Evolutionary conservation across 2,797 vertebrate genomes (phyloP), one percentile per base, ranked within the genome.

Genomic region (Hyperoplus lanceolatus): DNA sequence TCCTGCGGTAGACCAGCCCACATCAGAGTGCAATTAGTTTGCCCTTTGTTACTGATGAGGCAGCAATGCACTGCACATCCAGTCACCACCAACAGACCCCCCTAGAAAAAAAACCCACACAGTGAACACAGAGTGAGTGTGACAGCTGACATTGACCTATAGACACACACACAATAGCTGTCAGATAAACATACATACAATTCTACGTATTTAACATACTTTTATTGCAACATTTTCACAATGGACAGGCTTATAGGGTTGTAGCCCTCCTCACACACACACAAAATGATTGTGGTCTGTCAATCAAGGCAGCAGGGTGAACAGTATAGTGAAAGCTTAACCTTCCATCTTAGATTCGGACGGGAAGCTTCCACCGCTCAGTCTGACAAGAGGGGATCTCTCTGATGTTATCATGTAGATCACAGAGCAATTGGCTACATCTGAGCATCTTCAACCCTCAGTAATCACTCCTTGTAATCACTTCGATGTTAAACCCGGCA

Each of bases 111-210:
- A 29, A 21, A 21, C 21, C 29, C 29, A 72, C 51, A 21, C 75
- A 57, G 69, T 29, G 74, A 89, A 77, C 68, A 59, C 68, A 75
- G 76, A 87, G 71, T 48, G 21, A 53, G 76, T 76, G 69, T 82
- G 87, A 90, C 87, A 87, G 82, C 86, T 90, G 89, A 88, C 87
- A 87, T 93, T 90, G 87, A 83, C 78, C 67, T 72, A 57, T 81
- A 84, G 82, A 87, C 72, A 81, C 73, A 87, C 81, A 64, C 50
- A 13, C 64, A 36, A 14, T 1, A n/a, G 51, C 74, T 69, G 65
- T 78, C 76, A 78, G 59, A 75, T 55, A 60, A 38, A 50, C 48
- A 42, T 58, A 39, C 70, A 51, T 1, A 15, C 70, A 29, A 42
- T 29, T 29, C 29, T 29, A 29, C 29, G 29, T 29, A 29, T 29